These are phyloP conservation scores for Leptinotarsa peninsularis DNA, from an alignment of 2,888 invertebrate genomes.

Conservation along the genomic window DNA sequence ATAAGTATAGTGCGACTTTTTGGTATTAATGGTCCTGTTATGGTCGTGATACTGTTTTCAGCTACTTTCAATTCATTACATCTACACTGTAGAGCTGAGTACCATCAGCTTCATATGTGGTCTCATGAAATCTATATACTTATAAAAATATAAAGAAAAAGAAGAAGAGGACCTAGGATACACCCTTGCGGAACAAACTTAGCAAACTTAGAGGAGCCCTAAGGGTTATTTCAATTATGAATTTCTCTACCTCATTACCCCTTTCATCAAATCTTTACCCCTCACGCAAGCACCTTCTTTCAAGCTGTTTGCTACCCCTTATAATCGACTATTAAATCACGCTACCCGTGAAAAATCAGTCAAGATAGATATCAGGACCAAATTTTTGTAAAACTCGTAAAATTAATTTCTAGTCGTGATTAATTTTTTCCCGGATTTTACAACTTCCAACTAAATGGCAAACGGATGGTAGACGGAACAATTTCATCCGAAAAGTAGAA, in stretches of 20 bases:
- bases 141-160: too few relatives aligned
- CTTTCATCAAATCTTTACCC: neutral
- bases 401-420: neutral
- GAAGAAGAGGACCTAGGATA: too few relatives aligned
- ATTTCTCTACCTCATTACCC: neutral
- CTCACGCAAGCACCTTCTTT: too few relatives aligned
- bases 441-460: neutral
- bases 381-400: neutral
- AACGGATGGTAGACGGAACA: neutral
- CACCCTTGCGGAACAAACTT: too few relatives aligned
- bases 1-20: too few relatives aligned
- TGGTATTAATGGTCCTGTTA: neutral
- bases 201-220: too few relatives aligned
- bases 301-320: too few relatives aligned
- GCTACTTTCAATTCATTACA: neutral
- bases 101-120: too few relatives aligned
- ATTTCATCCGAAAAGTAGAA: neutral
- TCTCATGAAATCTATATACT: too few relatives aligned
- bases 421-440: neutral
- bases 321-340: too few relatives aligned
- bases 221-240: too few relatives aligned
- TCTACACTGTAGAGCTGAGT: too few relatives aligned
- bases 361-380: neutral
- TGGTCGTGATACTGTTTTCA: neutral
- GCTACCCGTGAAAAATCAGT: neutral